These are phyloP conservation scores for Lottia gigantea DNA, from an alignment of 2,888 invertebrate species.

Conservation along the genomic window DNA sequence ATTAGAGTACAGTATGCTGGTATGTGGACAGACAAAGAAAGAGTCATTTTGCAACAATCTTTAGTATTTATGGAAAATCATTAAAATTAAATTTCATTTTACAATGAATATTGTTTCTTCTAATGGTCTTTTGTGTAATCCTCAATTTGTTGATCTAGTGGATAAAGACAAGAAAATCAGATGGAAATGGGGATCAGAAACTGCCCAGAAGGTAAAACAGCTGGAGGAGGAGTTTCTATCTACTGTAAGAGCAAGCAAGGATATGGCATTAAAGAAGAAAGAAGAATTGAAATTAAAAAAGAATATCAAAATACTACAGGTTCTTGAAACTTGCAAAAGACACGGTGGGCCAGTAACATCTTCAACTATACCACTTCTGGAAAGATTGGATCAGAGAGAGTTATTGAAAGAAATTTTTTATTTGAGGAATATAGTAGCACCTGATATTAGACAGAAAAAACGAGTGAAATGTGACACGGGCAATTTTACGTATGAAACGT, in stretches of 20 bases:
- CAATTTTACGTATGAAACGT: too few species aligned
- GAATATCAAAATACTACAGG: not conserved
- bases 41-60: too few species aligned
- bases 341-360: not conserved
- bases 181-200: too few species aligned
- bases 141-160: too few species aligned
- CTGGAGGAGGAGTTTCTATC: not conserved
- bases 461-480: not conserved
- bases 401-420: not conserved
- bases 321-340: not conserved
- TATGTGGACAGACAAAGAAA: too few species aligned
- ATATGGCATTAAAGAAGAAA: not conserved
- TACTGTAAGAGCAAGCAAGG: not conserved
- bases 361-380: not conserved
- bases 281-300: not conserved
- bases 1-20: too few species aligned
- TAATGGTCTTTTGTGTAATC: too few species aligned
- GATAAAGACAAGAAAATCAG: too few species aligned
- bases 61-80: too few species aligned
- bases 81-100: too few species aligned
- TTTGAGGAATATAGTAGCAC: not conserved
- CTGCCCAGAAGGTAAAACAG: too few species aligned
- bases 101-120: too few species aligned
- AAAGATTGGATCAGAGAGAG: not conserved
- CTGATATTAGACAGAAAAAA: not conserved